Evolutionary conservation across 1,140 invertebrate genomes (phyloP).

Genomic region (Sogatella furcifera): DNA sequence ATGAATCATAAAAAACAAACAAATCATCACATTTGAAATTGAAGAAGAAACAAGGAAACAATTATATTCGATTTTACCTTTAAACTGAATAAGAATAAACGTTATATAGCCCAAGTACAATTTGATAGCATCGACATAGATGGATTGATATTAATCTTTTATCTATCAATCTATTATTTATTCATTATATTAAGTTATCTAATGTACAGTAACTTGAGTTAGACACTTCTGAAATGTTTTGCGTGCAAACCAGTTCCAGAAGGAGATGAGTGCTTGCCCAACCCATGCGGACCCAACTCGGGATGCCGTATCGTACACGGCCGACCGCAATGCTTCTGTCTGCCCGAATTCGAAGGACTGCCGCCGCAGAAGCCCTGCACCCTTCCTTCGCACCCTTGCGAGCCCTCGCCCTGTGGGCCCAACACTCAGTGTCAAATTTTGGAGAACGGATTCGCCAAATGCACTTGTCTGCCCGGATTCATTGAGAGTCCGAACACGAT

Average conservation of each 20-base stretch:
- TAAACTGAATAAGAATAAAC: no score
- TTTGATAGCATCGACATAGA: no score
- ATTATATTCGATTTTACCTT: no score
- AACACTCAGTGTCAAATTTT: conserved; percentile 75
- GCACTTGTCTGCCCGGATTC: conserved; percentile 70
- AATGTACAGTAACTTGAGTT: no score
- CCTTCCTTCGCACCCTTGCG: conserved; percentile 62
- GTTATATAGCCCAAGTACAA: no score
- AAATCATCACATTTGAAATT: no score
- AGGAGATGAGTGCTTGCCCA: conserved; percentile 70
- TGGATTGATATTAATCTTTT: no score
- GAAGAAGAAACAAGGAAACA: no score
- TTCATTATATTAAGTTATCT: not conserved
- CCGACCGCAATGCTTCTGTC: conserved; percentile 67
- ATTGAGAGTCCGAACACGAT: conserved; percentile 80
- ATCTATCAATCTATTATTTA: not conserved
- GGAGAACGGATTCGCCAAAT: conserved; percentile 75
- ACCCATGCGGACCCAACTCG: conserved; percentile 72
- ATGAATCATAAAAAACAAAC: no score
- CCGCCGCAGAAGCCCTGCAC: conserved; percentile 56
- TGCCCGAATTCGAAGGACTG: conserved; percentile 78
- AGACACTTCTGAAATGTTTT: conserved; percentile 5
- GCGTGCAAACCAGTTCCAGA: conserved; percentile 55
- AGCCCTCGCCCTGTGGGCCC: conserved; percentile 74
- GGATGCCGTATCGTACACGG: conserved; percentile 61